These are phyloP conservation scores for Agrochola lota DNA, from an alignment of 2,888 invertebrate genomes.

Conservation along the genomic window DNA sequence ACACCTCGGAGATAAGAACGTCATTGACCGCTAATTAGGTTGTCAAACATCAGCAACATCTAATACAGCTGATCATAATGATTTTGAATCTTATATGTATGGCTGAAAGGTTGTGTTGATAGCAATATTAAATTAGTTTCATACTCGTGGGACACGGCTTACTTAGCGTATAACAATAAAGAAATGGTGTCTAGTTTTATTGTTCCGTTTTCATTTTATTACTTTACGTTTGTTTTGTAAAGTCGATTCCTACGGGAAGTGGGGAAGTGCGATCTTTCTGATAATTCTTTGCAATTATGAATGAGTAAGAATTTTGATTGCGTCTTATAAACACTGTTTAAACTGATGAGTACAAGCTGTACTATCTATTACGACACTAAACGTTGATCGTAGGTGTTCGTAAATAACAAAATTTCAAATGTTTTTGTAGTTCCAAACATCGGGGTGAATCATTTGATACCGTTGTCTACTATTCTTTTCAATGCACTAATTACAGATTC, in stretches of 20 bases:
- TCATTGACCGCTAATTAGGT: constrained; percentile 13
- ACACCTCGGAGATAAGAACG: constrained; percentile 31
- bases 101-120: constrained; percentile 27
- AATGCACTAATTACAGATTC: not conserved
- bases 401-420: not conserved
- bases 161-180: constrained; percentile 71
- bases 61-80: constrained; percentile 7
- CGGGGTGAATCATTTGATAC: not conserved
- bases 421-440: not conserved
- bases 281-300: constrained; percentile 27
- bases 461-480: not conserved
- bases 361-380: not conserved
- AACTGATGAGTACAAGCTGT: not conserved
- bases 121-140: constrained; percentile 33
- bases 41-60: constrained; percentile 17
- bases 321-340: not conserved
- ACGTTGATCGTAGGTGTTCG: not conserved
- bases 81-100: constrained; percentile 51
- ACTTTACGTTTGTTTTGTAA: constrained; percentile 71
- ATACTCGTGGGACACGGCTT: constrained; percentile 67
- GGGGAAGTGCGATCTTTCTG: constrained; percentile 57
- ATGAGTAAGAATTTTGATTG: constrained; percentile 28
- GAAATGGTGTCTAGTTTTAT: constrained; percentile 69
- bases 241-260: constrained; percentile 70
- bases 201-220: constrained; percentile 70